These are phyloP conservation scores for Papilio protenor DNA, from an alignment of 2,888 invertebrate species.

Conservation along the genomic window DNA sequence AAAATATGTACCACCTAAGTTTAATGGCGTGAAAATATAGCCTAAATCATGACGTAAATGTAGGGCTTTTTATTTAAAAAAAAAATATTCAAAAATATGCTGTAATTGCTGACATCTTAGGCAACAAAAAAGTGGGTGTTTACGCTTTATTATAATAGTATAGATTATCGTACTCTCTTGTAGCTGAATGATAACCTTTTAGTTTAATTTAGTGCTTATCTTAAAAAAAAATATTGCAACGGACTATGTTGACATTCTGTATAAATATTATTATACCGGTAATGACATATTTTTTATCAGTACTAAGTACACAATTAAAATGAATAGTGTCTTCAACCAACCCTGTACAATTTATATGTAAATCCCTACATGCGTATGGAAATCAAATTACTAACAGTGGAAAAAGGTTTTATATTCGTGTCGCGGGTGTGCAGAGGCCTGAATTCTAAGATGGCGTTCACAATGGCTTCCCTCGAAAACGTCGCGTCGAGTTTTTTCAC, in stretches of 20 bases:
- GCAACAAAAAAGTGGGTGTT: too few relatives aligned
- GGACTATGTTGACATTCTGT: background rate
- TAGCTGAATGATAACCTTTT: background rate
- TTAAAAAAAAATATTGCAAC: background rate
- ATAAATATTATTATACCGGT: background rate
- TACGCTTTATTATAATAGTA: too few relatives aligned
- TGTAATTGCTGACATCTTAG: too few relatives aligned
- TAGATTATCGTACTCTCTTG: background rate
- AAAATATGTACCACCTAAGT: too few relatives aligned
- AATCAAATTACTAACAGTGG: slow-evolving; percentile 47
- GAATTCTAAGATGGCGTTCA: slow-evolving; percentile 59
- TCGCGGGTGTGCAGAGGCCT: slow-evolving; percentile 50
- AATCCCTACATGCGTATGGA: slow-evolving; percentile 17
- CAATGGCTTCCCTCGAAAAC: slow-evolving; percentile 61
- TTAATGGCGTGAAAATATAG: too few relatives aligned
- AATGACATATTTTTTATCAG: background rate
- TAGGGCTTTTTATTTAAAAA: too few relatives aligned
- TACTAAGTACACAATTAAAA: background rate
- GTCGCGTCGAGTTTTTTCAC: slow-evolving; percentile 57
- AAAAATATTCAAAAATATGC: too few relatives aligned
- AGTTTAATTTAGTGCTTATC: background rate
- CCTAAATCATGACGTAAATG: too few relatives aligned
- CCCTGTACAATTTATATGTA: background rate
- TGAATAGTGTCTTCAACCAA: background rate
- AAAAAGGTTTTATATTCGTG: slow-evolving; percentile 48